phyloP scores from a whole-genome alignment of 92 coral and sea anemone genomes.

The Metridium senile region DNA sequence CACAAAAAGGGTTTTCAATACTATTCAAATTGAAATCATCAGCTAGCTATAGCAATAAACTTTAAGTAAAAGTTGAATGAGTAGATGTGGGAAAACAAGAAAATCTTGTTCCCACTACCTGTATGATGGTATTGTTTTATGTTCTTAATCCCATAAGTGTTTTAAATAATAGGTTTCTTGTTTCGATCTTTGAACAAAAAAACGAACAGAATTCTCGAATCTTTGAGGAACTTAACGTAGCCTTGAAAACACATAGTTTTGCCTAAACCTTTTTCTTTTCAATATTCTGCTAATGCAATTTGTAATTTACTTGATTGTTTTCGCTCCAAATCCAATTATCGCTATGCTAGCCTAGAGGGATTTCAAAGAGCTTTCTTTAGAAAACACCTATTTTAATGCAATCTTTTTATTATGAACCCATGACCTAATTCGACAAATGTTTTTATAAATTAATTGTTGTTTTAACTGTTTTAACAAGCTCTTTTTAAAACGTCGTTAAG shows the following conservation, averaged over 20 bases:
- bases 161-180: conserved; percentile 24
- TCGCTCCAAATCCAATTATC: not conserved
- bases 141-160: conserved; percentile 47
- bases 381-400: not conserved
- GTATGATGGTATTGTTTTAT: not conserved
- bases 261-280: not conserved
- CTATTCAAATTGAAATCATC: not conserved
- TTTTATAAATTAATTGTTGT: no score
- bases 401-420: no score
- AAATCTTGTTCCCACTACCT: conserved; percentile 8
- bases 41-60: no score
- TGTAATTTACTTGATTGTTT: not conserved
- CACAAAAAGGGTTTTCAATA: not conserved
- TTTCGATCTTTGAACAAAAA: not conserved
- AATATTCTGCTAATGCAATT: not conserved
- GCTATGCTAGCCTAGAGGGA: not conserved
- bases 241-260: no score
- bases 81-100: not conserved
- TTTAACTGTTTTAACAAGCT: not conserved
- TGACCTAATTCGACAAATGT: not conserved
- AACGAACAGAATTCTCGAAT: not conserved
- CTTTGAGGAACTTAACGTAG: not conserved
- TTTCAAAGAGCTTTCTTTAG: not conserved
- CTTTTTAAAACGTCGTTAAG: not conserved
- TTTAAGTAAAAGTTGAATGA: not conserved